phyloP scores from a whole-genome alignment of 2,888 invertebrate genomes.

The Epirrita christyi region DNA sequence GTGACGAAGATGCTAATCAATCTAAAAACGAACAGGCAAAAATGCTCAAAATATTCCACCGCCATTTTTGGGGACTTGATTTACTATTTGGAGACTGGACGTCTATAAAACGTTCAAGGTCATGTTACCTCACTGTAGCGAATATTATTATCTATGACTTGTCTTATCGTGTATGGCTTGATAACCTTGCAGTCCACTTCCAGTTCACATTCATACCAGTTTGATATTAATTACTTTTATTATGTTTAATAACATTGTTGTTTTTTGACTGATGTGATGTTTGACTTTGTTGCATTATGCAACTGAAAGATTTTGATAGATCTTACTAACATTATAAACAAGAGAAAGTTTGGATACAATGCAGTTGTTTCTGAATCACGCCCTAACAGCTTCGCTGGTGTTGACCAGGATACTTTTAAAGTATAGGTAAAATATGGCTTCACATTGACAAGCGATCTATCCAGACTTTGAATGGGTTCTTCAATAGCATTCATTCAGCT shows the following conservation, averaged over 20 bases:
- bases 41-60: constrained; percentile 26
- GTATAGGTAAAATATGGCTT: no score
- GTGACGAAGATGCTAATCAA: constrained; percentile 26
- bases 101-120: constrained; percentile 29
- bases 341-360: no score
- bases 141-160: constrained; percentile 13
- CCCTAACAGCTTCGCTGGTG: no score
- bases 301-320: no score
- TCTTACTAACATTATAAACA: no score
- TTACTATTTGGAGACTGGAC: constrained; percentile 14
- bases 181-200: constrained; percentile 30
- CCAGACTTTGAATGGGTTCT: no score
- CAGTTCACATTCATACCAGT: constrained; percentile 1
- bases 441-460: no score
- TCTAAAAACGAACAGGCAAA: not conserved
- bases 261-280: not conserved
- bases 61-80: constrained; percentile 18
- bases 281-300: no score
- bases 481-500: no score
- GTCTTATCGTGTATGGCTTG: constrained; percentile 26
- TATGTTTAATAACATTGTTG: not conserved
- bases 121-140: constrained; percentile 15
- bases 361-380: no score
- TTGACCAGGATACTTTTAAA: no score
- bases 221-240: constrained; percentile 15